These are phyloP conservation scores for Tupiocoris notatus DNA, from an alignment of 2,888 invertebrate species.

Conservation along the genomic window DNA sequence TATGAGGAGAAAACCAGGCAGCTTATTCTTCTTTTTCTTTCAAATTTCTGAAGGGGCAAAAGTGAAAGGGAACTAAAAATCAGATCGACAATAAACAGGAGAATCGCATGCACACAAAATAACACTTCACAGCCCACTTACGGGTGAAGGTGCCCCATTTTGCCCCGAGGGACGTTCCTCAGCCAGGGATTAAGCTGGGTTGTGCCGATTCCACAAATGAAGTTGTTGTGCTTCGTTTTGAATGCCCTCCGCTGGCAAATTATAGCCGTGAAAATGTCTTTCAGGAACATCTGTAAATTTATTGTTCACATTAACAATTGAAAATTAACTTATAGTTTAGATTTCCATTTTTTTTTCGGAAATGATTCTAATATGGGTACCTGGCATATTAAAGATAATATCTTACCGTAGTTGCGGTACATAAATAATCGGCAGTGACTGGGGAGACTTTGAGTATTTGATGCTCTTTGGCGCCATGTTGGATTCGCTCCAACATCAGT, in stretches of 20 bases:
- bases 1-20: no score
- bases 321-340: background rate
- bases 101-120: no score
- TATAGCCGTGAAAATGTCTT: slow-evolving; percentile 76
- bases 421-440: slow-evolving; percentile 76
- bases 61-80: no score
- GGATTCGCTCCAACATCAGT: slow-evolving; percentile 76
- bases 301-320: no score
- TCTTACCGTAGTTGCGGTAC: slow-evolving; percentile 70
- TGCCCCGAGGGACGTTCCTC: slow-evolving; percentile 25
- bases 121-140: no score
- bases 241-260: slow-evolving; percentile 80
- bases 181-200: slow-evolving; percentile 33
- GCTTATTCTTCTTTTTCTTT: no score
- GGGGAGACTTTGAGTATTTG: slow-evolving; percentile 83
- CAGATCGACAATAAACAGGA: no score
- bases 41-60: no score
- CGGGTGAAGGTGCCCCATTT: slow-evolving; percentile 39
- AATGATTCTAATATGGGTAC: no score
- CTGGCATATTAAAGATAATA: background rate
- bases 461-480: slow-evolving; percentile 85
- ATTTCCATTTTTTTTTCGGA: background rate
- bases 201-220: slow-evolving; percentile 73
- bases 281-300: slow-evolving; percentile 72
- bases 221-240: slow-evolving; percentile 68